These are phyloP conservation scores for Nomada ruficornis DNA, from an alignment of 2,888 invertebrate genomes.

Conservation along the genomic window DNA sequence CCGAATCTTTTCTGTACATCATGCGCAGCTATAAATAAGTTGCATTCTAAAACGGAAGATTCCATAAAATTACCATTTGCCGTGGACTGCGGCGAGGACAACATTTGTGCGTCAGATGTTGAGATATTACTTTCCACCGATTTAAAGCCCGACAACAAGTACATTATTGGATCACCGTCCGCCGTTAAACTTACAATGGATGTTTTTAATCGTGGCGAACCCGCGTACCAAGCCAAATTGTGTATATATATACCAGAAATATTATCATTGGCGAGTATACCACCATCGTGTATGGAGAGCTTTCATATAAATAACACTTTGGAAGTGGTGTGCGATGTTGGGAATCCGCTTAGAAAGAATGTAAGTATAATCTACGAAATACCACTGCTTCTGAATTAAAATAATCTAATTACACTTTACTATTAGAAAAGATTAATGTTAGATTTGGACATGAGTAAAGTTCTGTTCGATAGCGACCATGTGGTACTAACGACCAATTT, in stretches of 20 bases:
- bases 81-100: constrained; percentile 75
- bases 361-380: constrained; percentile 56
- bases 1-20: constrained; percentile 50
- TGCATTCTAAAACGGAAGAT: constrained; percentile 67
- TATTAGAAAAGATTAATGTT: constrained; percentile 71
- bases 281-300: constrained; percentile 66
- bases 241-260: constrained; percentile 69
- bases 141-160: constrained; percentile 41
- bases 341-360: constrained; percentile 73
- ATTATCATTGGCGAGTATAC: constrained; percentile 70
- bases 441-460: constrained; percentile 72
- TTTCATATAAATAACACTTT: constrained; percentile 36
- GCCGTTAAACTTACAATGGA: constrained; percentile 48
- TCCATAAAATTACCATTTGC: constrained; percentile 70
- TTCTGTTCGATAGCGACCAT: constrained; percentile 65
- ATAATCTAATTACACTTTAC: constrained; percentile 13
- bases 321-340: constrained; percentile 73
- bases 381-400: too few relatives aligned
- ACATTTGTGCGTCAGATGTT: constrained; percentile 71
- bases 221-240: constrained; percentile 74
- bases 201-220: constrained; percentile 73
- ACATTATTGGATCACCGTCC: constrained; percentile 64
- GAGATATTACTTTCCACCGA: constrained; percentile 68
- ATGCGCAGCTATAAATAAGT: constrained; percentile 69
- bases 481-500: constrained; percentile 75